Base-by-base conservation (phyloP, 2,113 vertebrate genomes). In the Cyprinodon brontotheroides region DNA sequence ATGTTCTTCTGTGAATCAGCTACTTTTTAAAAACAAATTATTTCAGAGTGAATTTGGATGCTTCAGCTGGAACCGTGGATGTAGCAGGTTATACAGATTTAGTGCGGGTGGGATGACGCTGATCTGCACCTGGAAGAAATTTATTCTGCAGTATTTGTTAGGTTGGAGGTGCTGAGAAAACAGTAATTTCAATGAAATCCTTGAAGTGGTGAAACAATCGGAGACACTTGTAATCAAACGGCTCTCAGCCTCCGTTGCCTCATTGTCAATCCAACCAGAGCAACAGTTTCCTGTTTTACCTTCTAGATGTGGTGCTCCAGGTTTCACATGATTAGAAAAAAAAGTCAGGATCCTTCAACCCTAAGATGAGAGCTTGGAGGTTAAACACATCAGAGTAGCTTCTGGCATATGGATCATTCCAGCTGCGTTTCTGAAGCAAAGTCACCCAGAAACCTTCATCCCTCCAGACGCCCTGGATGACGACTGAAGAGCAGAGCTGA, bases 141-240 rank as follows among this genome's bases (percentile, higher is more conserved):
- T 29, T 29, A 1, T 29, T 29, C 29, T 29, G 29, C 29, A 29
- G 29, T 29, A 29, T 29, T 29, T 29, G 29, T 29, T 29, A 29
- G 29, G 29, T 29, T 69, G 61, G 68, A 50, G 29, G 1, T 22
- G 72, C 68, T 75, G 74, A 78, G 87, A 87, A 91, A 83, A 81
- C 86, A 65, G 88, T 91, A 92, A 93, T 93, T 91, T 92, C 92
- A 94, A 90, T 92, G 91, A 75, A 93, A 91, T 92, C 90, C 92
- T 87, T 3, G 41, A 81, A 83, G 92, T 64, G 64, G 59, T 87
- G 61, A 70, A 81, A 84, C n/a, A 74, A 82, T 89, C 1, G 3
- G 50, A 89, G 76, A 79, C 75, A 75, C 89, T 75, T 79, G 75
- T 87, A 91, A 89, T 89, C 78, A 86, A 88, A 86, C 82, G 72